phyloP scores from a whole-genome alignment of 2,113 vertebrate species.

The Campylomormyrus numenius region DNA sequence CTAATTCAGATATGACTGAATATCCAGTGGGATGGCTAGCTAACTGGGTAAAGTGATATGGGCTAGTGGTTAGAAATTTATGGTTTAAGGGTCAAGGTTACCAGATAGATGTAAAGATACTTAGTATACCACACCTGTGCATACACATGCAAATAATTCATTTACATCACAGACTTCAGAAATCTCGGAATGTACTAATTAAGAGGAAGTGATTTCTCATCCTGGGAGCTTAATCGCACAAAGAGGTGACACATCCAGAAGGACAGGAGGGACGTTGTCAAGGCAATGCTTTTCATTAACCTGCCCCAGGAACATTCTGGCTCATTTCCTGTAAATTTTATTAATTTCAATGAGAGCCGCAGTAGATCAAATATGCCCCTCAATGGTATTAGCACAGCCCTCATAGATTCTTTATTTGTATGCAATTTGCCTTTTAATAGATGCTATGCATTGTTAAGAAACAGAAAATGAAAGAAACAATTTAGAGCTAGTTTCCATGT shows the following conservation, averaged over 20 bases:
- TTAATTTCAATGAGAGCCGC: background rate
- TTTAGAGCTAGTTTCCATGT: constrained; percentile 59
- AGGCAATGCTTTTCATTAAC: constrained; percentile 16
- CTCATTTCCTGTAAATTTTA: constrained; percentile 5
- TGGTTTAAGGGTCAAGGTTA: background rate
- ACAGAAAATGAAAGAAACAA: constrained; percentile 57
- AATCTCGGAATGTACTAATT: background rate
- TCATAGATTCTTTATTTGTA: constrained; percentile 51
- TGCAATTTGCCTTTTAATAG: constrained; percentile 58
- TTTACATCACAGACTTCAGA: background rate
- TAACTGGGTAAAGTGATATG: background rate
- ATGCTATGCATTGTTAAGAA: constrained; percentile 56
- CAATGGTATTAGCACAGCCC: constrained; percentile 38
- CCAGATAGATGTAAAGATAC: background rate
- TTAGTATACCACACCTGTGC: background rate
- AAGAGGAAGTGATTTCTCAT: constrained; percentile 11
- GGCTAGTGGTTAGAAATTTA: background rate
- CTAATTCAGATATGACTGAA: background rate
- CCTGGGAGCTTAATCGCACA: constrained; percentile 1
- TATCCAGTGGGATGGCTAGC: background rate
- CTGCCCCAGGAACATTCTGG: background rate
- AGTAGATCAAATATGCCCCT: constrained; percentile 11
- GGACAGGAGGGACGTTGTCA: constrained; percentile 3
- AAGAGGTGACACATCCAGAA: background rate
- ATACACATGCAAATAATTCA: background rate